Evolutionary conservation across 2,113 vertebrate species (phyloP), one percentile per base, ranked within the genome.

Genomic region (Panthera uncia): DNA sequence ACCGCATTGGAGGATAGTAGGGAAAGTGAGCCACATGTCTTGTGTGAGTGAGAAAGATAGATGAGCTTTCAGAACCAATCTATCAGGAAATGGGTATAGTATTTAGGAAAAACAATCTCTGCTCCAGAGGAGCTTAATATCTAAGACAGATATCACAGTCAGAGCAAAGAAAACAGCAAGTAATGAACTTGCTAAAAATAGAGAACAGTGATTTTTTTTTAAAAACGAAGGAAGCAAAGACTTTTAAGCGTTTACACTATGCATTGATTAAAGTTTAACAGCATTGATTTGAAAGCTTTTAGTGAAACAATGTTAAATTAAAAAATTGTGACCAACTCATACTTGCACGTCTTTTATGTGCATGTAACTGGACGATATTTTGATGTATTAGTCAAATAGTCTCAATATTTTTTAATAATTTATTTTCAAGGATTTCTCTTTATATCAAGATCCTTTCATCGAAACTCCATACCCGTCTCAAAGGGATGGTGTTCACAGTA

Each of bases 201-300:
- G 55, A 89, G 52, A 73, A 45, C 10, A 45, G 29, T 27, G 3
- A 15, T 36, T 88, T 29, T 76, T 50, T 88, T 71, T 41, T 16
- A 7, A 45, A 50, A 38, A 41, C 63, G 61, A 66, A 84, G 9
- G 19, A 74, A 82, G 50, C 10, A 87, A 50, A 69, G 52, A 57
- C 7, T 29, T 55, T 36, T 33, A 52, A 57, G 31, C 52, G 21
- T 80, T 50, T 38, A 55, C 4, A 23, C 41, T 45, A 31, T 38
- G 21, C 5, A 36, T 45, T 86, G 61, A 61, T 74, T 16, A 65
- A 80, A 33, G 12, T 48, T 63, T 87, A 73, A 80, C 23, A 66
- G 29, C 63, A 74, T 61, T 38, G 81, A 96, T 93, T 91, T 66
- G 50, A 63, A 93, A 84, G 10, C 74, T 94, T 89, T 92, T 87